These are phyloP conservation scores for Tricholaema leucomelas DNA, from an alignment of 2,113 vertebrate species.

Conservation along the genomic window DNA sequence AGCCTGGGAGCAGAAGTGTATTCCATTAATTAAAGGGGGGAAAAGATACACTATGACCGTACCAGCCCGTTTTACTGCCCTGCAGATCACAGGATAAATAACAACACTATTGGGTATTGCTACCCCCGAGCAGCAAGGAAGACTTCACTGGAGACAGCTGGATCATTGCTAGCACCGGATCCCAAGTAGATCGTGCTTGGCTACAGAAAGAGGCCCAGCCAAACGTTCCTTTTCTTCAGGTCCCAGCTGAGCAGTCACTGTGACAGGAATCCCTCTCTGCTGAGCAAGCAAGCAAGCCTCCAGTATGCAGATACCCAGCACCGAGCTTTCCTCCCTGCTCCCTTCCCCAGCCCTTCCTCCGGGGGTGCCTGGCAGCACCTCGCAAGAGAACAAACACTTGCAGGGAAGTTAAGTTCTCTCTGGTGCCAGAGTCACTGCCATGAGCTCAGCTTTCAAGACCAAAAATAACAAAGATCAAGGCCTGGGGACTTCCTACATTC, in stretches of 20 bases:
- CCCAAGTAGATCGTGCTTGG: background rate
- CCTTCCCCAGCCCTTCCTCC: background rate
- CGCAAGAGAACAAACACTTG: background rate
- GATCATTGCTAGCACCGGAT: background rate
- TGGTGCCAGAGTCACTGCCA: background rate
- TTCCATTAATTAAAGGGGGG: background rate
- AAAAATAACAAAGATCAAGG: constrained; percentile 6
- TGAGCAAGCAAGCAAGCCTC: background rate
- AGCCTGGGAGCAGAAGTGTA: background rate
- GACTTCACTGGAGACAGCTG: background rate
- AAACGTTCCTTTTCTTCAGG: background rate
- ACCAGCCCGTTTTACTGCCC: background rate
- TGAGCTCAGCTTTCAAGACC: background rate
- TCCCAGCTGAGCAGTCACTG: background rate
- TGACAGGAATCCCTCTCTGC: background rate
- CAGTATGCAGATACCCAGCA: accelerated
- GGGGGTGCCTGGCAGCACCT: background rate
- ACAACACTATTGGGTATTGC: background rate
- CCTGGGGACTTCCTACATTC: background rate
- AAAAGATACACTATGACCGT: background rate
- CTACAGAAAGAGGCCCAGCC: background rate
- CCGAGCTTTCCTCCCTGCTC: accelerated
- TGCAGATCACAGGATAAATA: background rate
- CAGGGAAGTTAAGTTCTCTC: background rate
- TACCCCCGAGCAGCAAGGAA: background rate